These are phyloP conservation scores for Pyrgilauda ruficollis DNA, from an alignment of 2,113 vertebrate species.

Conservation along the genomic window DNA sequence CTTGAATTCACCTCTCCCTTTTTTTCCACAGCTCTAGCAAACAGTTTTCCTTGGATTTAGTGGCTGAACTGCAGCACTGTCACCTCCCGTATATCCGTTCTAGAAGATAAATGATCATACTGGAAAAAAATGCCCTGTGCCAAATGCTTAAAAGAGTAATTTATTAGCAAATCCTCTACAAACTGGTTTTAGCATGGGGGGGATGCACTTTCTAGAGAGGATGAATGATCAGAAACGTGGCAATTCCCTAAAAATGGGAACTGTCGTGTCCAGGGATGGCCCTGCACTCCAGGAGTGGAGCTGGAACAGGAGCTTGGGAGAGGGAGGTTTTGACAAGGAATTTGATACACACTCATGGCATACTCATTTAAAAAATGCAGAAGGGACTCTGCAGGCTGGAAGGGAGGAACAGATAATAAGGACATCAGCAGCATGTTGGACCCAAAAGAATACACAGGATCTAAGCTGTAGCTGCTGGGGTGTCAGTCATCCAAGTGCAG, in stretches of 20 bases:
- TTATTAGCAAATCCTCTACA: not conserved
- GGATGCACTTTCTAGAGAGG: not conserved
- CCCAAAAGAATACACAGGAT: not conserved
- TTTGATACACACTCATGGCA: fast-evolving
- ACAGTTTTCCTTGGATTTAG: not conserved
- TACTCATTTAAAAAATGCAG: not conserved
- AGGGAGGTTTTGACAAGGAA: not conserved
- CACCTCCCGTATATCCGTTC: not conserved
- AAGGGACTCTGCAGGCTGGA: not conserved
- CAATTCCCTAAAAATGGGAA: not conserved
- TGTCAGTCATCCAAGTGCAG: not conserved
- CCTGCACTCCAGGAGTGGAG: not conserved
- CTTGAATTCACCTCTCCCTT: not conserved
- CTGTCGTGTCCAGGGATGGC: not conserved
- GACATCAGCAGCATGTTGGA: not conserved
- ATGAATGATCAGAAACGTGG: not conserved
- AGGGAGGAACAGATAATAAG: not conserved
- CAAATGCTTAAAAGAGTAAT: not conserved
- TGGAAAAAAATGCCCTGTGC: not conserved
- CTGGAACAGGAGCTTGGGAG: not conserved
- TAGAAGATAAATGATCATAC: not conserved
- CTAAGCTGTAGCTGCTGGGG: not conserved
- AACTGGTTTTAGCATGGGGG: not conserved
- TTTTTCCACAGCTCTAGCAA: not conserved
- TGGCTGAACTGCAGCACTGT: not conserved